Evolutionary conservation across 2,888 invertebrate genomes (phyloP).

Genomic region (Cheilosia scutellata): DNA sequence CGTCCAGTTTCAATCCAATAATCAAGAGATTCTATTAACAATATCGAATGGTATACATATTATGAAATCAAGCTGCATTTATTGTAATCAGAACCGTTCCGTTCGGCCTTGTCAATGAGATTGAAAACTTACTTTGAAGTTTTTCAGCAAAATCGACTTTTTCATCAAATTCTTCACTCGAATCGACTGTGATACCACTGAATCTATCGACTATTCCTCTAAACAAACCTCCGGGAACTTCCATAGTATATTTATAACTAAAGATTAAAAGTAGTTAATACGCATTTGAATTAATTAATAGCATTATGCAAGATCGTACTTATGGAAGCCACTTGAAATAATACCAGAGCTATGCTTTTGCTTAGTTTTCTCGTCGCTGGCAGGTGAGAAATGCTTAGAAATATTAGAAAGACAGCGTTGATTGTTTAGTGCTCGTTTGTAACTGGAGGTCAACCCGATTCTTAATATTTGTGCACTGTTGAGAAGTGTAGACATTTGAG

Average conservation of each 20-base stretch:
- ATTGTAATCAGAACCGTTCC: conserved; percentile 17
- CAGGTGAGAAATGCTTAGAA: conserved; percentile 6
- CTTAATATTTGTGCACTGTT: conserved; percentile 26
- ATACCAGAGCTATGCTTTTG: not conserved
- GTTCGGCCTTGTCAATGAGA: no score
- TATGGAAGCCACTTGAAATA: conserved; percentile 18
- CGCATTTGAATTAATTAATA: not conserved
- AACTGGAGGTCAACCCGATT: conserved; percentile 4
- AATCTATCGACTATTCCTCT: conserved; percentile 87
- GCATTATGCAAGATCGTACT: conserved; percentile 46
- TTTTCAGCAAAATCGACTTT: conserved; percentile 85
- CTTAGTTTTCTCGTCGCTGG: not conserved
- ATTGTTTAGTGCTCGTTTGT: conserved; percentile 15
- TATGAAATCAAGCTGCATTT: conserved; percentile 63
- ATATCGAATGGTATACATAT: conserved; percentile 81
- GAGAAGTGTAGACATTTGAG: conserved; percentile 49
- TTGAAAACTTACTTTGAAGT: conserved; percentile 86
- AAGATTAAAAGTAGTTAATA: not conserved
- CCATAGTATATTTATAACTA: conserved; percentile 78
- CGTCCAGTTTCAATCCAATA: conserved; percentile 88
- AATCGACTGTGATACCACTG: conserved; percentile 90
- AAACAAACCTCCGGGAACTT: conserved; percentile 83
- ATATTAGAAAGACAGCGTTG: conserved; percentile 6
- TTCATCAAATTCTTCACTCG: conserved; percentile 86
- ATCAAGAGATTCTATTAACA: conserved; percentile 87